Conservation (phyloP, 1,140 invertebrate species). For the Armadillidium nasatum region DNA sequence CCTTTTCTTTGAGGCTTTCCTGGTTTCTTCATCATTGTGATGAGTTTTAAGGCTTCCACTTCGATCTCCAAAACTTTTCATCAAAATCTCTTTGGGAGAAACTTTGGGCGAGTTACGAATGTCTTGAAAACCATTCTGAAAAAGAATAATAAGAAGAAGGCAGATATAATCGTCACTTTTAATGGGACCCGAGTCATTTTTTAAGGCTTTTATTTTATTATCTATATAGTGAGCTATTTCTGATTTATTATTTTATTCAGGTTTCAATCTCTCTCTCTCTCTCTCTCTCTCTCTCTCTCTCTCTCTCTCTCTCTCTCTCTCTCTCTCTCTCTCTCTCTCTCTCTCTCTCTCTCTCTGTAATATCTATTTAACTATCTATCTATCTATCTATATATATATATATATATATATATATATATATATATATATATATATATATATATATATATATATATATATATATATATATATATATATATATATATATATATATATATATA, state of each 20-base stretch:
- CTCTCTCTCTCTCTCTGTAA: too few relatives aligned
- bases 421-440: constrained; percentile 6
- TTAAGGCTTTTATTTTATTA: neutral
- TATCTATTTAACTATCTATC: too few relatives aligned
- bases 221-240: neutral
- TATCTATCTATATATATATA: neutral
- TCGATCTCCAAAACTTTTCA: neutral
- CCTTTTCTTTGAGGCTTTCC: neutral
- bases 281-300: too few relatives aligned
- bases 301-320: too few relatives aligned
- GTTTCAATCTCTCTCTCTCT: too few relatives aligned
- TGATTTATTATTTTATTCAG: neutral
- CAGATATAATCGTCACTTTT: neutral
- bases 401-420: neutral
- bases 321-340: too few relatives aligned
- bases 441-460: neutral
- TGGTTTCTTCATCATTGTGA: neutral
- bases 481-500: neutral
- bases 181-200: neutral
- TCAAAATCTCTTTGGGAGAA: neutral
- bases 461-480: neutral
- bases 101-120: neutral
- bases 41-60: neutral
- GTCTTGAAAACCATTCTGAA: neutral
- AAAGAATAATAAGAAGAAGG: neutral